These are phyloP conservation scores for Aspidiotus destructor DNA, from an alignment of 2,888 invertebrate species.

Conservation along the genomic window DNA sequence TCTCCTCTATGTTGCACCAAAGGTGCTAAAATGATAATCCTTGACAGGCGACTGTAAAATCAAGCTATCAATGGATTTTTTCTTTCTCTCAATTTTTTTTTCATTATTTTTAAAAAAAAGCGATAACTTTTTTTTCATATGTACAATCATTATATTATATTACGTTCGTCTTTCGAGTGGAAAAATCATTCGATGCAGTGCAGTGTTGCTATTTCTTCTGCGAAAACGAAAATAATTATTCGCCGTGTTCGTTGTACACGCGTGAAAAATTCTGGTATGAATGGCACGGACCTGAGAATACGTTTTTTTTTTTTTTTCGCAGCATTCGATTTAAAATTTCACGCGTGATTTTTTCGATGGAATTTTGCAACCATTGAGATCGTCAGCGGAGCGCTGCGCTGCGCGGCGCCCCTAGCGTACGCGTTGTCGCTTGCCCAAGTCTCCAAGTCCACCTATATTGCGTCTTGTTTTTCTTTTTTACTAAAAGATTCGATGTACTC, in stretches of 20 bases:
- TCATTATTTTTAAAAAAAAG: neutral
- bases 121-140: neutral
- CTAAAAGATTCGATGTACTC: neutral
- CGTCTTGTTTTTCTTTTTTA: neutral
- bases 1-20: too few species aligned
- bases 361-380: neutral
- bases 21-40: too few species aligned
- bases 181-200: slow-evolving; percentile 5
- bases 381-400: neutral
- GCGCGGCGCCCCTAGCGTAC: too few species aligned
- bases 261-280: slow-evolving; percentile 3
- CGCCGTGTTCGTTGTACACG: slow-evolving; percentile 3
- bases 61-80: too few species aligned
- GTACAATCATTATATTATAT: neutral
- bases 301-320: slow-evolving; percentile 3
- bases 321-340: slow-evolving; percentile 3
- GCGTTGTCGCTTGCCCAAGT: too few species aligned
- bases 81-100: too few species aligned
- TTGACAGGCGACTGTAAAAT: too few species aligned
- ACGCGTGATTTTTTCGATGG: slow-evolving; percentile 11
- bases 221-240: neutral
- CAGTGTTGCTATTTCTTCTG: neutral
- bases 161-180: slow-evolving; percentile 7
- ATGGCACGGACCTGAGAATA: neutral
- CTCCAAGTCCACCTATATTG: too few species aligned